These are phyloP conservation scores for Drosophila eugracilis DNA, from an alignment of 1,140 invertebrate genomes.

Conservation along the genomic window DNA sequence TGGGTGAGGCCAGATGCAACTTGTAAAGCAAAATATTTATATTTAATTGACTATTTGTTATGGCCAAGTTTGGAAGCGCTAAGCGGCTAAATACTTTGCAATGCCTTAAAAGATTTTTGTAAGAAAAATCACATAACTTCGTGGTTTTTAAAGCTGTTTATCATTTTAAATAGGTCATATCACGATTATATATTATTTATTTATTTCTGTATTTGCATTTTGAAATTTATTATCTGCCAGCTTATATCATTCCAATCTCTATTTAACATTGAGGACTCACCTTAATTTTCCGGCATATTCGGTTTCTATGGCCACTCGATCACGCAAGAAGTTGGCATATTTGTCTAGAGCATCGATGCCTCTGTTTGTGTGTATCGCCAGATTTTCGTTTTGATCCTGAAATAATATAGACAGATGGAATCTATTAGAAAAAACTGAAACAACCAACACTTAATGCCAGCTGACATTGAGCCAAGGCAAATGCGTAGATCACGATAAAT, in stretches of 20 bases:
- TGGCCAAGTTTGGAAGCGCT: conserved; percentile 53
- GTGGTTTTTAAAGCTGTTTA: background rate
- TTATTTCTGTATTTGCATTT: background rate
- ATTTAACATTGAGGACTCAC: conserved; percentile 86
- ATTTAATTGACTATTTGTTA: conserved; percentile 66
- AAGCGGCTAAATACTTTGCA: conserved; percentile 11
- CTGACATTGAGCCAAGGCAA: conserved; percentile 53
- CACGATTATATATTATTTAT: too few species aligned
- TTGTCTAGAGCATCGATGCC: conserved; percentile 98
- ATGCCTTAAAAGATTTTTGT: conserved; percentile 20
- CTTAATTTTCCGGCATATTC: conserved; percentile 98
- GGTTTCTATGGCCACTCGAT: conserved; percentile 96
- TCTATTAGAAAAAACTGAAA: conserved; percentile 46
- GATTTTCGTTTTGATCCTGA: conserved; percentile 99
- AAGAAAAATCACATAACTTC: too few species aligned
- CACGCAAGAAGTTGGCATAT: conserved; percentile 97
- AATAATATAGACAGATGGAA: conserved; percentile 83
- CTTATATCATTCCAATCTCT: background rate
- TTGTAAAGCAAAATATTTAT: conserved; percentile 48
- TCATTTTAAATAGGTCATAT: background rate
- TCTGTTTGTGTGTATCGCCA: conserved; percentile 97
- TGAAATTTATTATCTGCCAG: background rate
- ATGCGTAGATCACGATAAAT: conserved; percentile 29
- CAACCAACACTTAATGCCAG: conserved; percentile 13
- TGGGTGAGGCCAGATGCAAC: conserved; percentile 60